Percentiles rank a stretch among this genome's conserved stretches.
Conservation (phyloP, 2,113 vertebrate genomes). For the Dromaius novaehollandiae region DNA sequence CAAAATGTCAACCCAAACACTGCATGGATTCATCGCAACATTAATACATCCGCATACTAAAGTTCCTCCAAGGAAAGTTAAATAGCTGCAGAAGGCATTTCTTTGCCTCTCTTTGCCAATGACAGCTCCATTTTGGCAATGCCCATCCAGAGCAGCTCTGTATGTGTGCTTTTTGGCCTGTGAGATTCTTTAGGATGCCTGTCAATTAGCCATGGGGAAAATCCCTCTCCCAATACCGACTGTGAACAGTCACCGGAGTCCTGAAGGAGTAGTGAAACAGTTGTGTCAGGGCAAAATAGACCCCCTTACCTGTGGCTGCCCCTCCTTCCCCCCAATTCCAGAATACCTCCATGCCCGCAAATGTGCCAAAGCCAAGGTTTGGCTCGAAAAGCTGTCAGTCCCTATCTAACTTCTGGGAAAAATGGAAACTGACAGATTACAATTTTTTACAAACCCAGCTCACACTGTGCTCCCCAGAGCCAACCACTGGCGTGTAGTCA, state of each 20-base stretch:
- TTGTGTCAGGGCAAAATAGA: neutral
- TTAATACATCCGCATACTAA: neutral
- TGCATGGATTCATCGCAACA: neutral
- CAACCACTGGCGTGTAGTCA: neutral
- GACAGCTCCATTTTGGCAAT: neutral
- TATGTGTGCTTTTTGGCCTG: neutral
- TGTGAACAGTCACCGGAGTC: neutral
- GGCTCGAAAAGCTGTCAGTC: neutral
- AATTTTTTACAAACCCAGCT: neutral
- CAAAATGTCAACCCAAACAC: accelerated
- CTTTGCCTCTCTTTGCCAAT: neutral
- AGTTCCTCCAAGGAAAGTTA: neutral
- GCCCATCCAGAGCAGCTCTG: neutral
- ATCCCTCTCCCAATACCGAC: neutral
- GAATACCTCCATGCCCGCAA: neutral
- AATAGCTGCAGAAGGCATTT: neutral
- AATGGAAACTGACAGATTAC: neutral
- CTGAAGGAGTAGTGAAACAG: neutral
- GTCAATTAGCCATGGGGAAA: neutral
- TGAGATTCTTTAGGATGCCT: neutral
- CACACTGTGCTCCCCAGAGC: neutral
- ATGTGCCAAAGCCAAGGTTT: neutral
- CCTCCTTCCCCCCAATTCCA: neutral
- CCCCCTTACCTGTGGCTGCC: neutral
- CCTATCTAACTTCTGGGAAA: neutral